Base-by-base conservation (phyloP, 2,113 vertebrate genomes). In the Climacteris rufus region DNA sequence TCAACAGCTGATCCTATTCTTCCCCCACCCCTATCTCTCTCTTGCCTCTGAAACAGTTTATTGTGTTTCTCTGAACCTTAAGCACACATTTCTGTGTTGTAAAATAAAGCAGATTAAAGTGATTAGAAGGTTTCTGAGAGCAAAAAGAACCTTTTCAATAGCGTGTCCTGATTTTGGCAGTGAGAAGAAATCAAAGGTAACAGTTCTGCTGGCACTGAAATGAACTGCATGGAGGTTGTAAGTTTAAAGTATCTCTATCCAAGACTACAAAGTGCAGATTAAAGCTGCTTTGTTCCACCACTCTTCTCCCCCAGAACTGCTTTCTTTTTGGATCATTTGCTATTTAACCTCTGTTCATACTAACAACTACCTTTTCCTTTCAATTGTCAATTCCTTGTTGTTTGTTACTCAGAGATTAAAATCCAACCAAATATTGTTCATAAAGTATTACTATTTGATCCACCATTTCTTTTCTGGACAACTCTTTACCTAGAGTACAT, bases 261-360 rank as follows among this genome's bases (percentile, higher is more conserved):
- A 96, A 93, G 64, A 64, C 27, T 89, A 61, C 90, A 92, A 90
- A 57, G 19, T 49, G 44, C 45, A 95, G 61, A 92, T 85, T 92
- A 85, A 39, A 94, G 13, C 22, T 83, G 30, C 31, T 87, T 59
- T 60, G 5, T 75, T 85, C 23, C 33, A 63, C 9, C 23, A 28
- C 7, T 64, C 24, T 50, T 24, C 12, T 18, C 7, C 1, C 8
- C 11, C 15, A 40, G 20, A 75, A 75, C 63, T 54, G 83, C 47
- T 57, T 57, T 53, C 71, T 56, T 40, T 11, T 4, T 54, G 15
- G 18, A 63, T 75, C 18, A 33, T 74, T 87, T 74, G 14, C 45
- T 15, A 52, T 61, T 87, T 56, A 37, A 61, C 5, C 18, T 72
- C 61, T 90, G 9, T 40, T 90, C 33, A 15, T 25, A 61, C 17